Evolutionary conservation across 2,797 vertebrate genomes (phyloP).

Genomic region (Pipistrellus pipistrellus): DNA sequence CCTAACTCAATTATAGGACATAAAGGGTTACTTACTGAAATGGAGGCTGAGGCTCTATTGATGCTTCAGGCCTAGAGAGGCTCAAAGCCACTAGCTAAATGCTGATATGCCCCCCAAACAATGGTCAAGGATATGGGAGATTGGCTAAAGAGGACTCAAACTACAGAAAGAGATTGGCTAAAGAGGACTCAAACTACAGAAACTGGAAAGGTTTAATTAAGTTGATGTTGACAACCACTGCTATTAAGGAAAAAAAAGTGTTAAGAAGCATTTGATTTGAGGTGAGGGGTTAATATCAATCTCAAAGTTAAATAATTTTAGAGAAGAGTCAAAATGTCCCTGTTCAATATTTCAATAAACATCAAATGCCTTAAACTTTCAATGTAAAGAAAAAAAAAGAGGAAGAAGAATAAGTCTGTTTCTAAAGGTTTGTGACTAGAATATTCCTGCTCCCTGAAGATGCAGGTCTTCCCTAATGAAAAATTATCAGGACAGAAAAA

Average conservation of each 20-base stretch:
- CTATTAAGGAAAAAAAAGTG: no score
- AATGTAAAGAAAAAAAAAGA: background rate
- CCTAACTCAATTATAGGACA: background rate
- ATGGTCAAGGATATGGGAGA: background rate
- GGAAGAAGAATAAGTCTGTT: background rate
- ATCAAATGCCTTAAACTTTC: background rate
- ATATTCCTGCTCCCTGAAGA: conserved; percentile 25
- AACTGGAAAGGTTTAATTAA: background rate
- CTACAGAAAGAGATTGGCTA: background rate
- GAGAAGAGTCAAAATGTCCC: background rate
- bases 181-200: background rate
- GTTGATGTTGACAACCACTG: background rate
- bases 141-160: background rate
- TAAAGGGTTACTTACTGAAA: background rate
- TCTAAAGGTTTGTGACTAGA: background rate
- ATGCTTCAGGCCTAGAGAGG: background rate
- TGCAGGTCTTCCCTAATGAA: background rate
- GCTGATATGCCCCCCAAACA: background rate
- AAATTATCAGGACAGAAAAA: conserved; percentile 26
- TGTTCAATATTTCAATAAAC: background rate
- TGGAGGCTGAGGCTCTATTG: background rate
- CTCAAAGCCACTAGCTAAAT: background rate
- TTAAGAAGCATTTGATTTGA: conserved; percentile 31
- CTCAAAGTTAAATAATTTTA: conserved; percentile 26
- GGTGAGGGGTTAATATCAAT: background rate